These are phyloP conservation scores for Chloromyia formosa DNA, from an alignment of 2,888 invertebrate species.

Conservation along the genomic window DNA sequence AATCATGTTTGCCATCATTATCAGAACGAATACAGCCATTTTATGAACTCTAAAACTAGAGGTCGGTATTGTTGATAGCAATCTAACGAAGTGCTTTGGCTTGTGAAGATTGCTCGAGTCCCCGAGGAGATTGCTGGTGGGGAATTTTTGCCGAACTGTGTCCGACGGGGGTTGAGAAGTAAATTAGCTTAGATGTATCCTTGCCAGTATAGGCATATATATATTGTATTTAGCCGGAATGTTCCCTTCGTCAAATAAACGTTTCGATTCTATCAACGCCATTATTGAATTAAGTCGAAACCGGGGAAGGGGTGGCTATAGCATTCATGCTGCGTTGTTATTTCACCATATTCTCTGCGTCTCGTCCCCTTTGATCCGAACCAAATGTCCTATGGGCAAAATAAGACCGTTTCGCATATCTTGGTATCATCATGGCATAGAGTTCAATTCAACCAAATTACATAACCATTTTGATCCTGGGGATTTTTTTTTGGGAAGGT, in stretches of 20 bases:
- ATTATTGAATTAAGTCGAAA: conserved; percentile 40
- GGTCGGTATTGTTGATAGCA: background rate
- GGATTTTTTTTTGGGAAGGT: conserved; percentile 7
- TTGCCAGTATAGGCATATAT: no score
- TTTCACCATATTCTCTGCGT: background rate
- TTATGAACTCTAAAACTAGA: conserved; percentile 37
- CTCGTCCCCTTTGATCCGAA: conserved; percentile 3
- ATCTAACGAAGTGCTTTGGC: no score
- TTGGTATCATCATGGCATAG: conserved; percentile 1
- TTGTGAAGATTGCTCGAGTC: no score
- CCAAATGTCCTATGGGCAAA: no score
- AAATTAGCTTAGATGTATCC: no score
- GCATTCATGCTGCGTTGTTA: background rate
- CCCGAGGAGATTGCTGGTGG: no score
- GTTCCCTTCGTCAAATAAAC: no score
- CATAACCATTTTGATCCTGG: conserved; percentile 19
- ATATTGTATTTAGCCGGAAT: no score
- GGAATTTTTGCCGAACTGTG: no score
- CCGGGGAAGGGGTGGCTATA: background rate
- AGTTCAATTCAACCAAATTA: conserved; percentile 42
- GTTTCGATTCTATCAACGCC: conserved; percentile 25
- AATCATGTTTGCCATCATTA: conserved; percentile 44
- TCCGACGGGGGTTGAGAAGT: no score
- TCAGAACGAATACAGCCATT: conserved; percentile 45
- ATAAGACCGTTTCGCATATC: background rate